Base-by-base conservation (phyloP, 2,888 invertebrate genomes). In the Mythimna albipuncta region DNA sequence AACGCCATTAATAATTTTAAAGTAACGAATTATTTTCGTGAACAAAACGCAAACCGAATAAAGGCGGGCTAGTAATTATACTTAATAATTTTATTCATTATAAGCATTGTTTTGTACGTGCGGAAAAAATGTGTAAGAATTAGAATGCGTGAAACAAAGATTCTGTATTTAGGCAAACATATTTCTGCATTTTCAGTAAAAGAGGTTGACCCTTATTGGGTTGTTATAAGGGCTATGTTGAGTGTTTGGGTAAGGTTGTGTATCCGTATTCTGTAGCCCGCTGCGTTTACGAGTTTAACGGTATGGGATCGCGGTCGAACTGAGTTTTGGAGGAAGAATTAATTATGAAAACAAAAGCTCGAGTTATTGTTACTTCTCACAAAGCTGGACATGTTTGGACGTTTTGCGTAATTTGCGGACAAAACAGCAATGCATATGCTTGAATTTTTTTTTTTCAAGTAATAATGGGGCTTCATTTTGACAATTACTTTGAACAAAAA, bases 321-420 rank as follows among this genome's bases (percentile, higher is more conserved):
- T 89, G 91, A 91, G 89, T 93, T 92, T 90, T 85, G 90, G 89
- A 84, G 84, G 83, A 90, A 91, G 92, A 93, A 94, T 94, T 95
- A 95, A 96, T 95, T 94, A 95, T 93, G 92, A 92, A 93, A 94
- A 94, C 95, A 95, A 93, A 93, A 93, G 89, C 90, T 82, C 85
- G 84, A 86, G 92, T 92, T 94, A 93, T 95, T 94, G 95, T 95
- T 93, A 93, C 91, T 92, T 90, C 85, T 88, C 85, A 92, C 91
- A 91, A 93, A 89, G 85, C 85, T 81, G 88, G 89, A 89, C 89
- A 75, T 95, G 94, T 96, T 96, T 95, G 91, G 95, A 95, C 94
- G 87, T 92, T 94, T 96, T 96, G 96, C 95, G 96, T 96, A 94
- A 95, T 94, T 86, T 91, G 91, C 87, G 80, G 86, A 91, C 91